Evolutionary conservation across 2,888 invertebrate genomes (phyloP).

Genomic region (Margaritifera margaritifera): DNA sequence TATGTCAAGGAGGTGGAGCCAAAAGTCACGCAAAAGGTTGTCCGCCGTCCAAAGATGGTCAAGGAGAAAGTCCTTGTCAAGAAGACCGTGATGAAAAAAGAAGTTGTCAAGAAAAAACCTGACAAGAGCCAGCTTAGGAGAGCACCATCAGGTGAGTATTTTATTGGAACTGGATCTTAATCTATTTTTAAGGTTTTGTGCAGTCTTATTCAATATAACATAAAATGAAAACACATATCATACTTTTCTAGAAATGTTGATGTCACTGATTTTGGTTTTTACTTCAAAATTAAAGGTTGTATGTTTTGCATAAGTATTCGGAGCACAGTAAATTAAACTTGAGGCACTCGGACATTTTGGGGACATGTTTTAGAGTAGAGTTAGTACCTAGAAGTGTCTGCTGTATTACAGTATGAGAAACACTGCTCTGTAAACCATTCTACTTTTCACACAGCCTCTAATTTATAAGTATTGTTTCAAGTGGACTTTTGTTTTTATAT

Average conservation of each 20-base stretch:
- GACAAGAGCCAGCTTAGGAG: constrained; percentile 56
- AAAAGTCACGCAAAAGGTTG: constrained; percentile 75
- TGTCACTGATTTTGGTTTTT: not conserved
- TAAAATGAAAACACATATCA: not conserved
- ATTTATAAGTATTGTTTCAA: no score
- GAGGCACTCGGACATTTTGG: no score
- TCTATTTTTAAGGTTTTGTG: not conserved
- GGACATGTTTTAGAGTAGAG: no score
- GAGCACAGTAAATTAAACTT: not conserved
- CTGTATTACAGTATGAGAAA: no score
- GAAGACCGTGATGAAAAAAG: constrained; percentile 78
- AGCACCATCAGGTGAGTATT: constrained; percentile 68
- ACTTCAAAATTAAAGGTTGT: not conserved
- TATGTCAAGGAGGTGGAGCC: constrained; percentile 95
- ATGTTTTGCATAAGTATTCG: not conserved
- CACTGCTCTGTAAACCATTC: no score
- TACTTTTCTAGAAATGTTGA: not conserved
- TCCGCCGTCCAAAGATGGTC: constrained; percentile 88
- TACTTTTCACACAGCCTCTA: no score
- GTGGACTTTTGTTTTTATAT: no score
- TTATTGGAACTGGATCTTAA: not conserved
- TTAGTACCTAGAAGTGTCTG: no score
- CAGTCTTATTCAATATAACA: not conserved
- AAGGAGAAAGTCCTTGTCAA: constrained; percentile 88
- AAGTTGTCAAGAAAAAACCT: constrained; percentile 82